phyloP scores from a whole-genome alignment of 2,888 invertebrate species.

The Spodoptera littoralis region DNA sequence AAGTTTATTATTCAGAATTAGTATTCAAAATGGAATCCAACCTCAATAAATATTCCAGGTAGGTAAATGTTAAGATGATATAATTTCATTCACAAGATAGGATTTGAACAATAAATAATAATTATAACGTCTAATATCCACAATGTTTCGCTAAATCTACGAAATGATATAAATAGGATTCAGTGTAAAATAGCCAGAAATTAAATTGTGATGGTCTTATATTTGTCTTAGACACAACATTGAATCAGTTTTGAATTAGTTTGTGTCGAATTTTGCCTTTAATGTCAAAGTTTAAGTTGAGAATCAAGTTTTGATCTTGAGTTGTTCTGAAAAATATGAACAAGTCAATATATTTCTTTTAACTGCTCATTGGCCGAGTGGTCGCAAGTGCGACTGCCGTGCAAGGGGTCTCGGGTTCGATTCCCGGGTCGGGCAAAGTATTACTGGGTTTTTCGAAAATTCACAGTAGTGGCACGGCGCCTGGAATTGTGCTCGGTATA shows the following conservation, averaged over 20 bases:
- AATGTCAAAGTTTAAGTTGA: too few relatives aligned
- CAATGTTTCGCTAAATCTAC: slow-evolving; percentile 1
- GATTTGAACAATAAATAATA: slow-evolving; percentile 26
- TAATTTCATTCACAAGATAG: slow-evolving; percentile 18
- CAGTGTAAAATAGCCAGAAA: slow-evolving; percentile 2
- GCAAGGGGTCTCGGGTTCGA: too few relatives aligned
- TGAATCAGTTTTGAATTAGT: slow-evolving; percentile 19
- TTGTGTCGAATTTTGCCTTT: background rate
- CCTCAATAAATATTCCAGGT: slow-evolving; percentile 12
- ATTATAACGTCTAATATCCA: slow-evolving; percentile 24
- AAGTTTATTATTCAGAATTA: background rate
- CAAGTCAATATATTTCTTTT: too few relatives aligned
- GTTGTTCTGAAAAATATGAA: too few relatives aligned
- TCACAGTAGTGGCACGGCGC: too few relatives aligned
- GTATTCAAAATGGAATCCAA: slow-evolving; percentile 25
- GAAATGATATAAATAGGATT: slow-evolving; percentile 14
- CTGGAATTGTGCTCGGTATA: too few relatives aligned
- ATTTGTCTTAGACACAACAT: slow-evolving; percentile 6
- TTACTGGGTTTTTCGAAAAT: too few relatives aligned
- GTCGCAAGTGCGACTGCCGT: too few relatives aligned
- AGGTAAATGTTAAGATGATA: slow-evolving; percentile 23
- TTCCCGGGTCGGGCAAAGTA: too few relatives aligned
- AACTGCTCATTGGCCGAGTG: too few relatives aligned
- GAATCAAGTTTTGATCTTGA: too few relatives aligned
- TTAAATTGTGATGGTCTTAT: background rate